Evolutionary conservation across 2,113 vertebrate genomes (phyloP), one percentile per base, ranked within the genome.

Genomic region (Perognathus longimembris): DNA sequence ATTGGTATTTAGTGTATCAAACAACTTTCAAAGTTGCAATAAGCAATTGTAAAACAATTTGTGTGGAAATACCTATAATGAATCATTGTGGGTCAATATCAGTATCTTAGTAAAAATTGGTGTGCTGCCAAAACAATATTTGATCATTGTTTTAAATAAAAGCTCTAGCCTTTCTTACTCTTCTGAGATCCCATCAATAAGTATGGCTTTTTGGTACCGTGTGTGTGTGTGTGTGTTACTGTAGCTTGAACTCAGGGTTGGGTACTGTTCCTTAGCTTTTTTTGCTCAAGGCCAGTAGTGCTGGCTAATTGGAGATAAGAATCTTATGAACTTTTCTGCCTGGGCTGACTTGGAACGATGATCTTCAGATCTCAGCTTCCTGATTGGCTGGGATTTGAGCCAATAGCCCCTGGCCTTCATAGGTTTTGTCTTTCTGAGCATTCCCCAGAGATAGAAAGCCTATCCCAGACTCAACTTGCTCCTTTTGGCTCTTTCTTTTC

Each of bases 51-150:
- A 54, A 54, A 54, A 54, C n/a, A 61, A 67, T 83, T 75, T 82
- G 77, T n/a, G 76, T 61, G 69, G 24, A 89, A 78, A 93, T 93
- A 89, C 57, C 24, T 67, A 34, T 66, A 75, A 78, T 64, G 85
- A 67, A 42, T 26, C 9, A 81, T 57, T 64, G 22, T 6, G 42
- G 70, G 11, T 54, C 42, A 78, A 75, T 61, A 61, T 61, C 59
- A 85, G 28, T 69, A 54, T 74, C 93, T 76, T 90, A 69, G 69
- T 70, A 42, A 81, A 93, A 94, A 69, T 38, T 67, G 30, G 17
- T 40, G 3, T 54, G 61, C 85, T 78, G 84, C 20, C 9, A 88
- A 85, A 76, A 74, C 64, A 94, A 32, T 73, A 40, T 45, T 77
- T 70, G 6, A 63, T 64, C 34, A 64, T 36, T 70, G 59, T 54